phyloP scores from a whole-genome alignment of 2,888 invertebrate genomes.

The Amblyjoppa proteus region DNA sequence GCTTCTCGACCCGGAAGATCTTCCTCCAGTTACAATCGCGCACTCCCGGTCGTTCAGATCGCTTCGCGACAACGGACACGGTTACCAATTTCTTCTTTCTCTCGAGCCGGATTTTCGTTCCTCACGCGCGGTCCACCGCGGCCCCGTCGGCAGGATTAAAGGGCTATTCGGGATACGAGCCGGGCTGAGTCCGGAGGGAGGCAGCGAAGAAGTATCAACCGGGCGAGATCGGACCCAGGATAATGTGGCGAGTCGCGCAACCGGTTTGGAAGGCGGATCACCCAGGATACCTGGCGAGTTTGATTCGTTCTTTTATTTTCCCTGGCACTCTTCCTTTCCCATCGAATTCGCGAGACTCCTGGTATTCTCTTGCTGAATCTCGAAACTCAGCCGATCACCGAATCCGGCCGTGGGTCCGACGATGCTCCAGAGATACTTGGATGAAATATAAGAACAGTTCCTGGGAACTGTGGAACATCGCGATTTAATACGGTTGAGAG shows the following conservation, averaged over 20 bases:
- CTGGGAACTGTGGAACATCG: not conserved
- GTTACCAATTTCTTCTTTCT: constrained; percentile 53
- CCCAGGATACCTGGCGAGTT: constrained; percentile 56
- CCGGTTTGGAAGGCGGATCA: constrained; percentile 52
- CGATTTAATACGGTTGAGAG: not conserved
- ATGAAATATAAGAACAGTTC: not conserved
- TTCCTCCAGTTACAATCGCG: constrained; percentile 43
- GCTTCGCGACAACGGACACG: constrained; percentile 42
- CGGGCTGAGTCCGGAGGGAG: constrained; percentile 8
- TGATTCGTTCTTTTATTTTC: constrained; percentile 23
- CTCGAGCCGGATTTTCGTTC: constrained; percentile 46
- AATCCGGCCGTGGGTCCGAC: not conserved
- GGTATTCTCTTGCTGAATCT: not conserved
- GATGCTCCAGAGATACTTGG: not conserved
- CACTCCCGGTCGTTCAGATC: constrained; percentile 48
- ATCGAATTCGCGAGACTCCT: constrained; percentile 2
- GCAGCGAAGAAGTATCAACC: constrained; percentile 34
- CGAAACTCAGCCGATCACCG: not conserved
- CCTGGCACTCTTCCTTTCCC: not conserved
- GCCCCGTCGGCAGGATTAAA: constrained; percentile 53
- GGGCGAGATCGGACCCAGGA: constrained; percentile 42
- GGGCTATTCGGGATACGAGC: constrained; percentile 55
- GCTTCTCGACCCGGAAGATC: constrained; percentile 51
- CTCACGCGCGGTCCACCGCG: constrained; percentile 44
- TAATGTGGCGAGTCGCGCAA: constrained; percentile 47